Evolutionary conservation across 2,888 invertebrate genomes (phyloP), one percentile per base, ranked within the genome.

Genomic region (Mechanitis mazaeus): DNA sequence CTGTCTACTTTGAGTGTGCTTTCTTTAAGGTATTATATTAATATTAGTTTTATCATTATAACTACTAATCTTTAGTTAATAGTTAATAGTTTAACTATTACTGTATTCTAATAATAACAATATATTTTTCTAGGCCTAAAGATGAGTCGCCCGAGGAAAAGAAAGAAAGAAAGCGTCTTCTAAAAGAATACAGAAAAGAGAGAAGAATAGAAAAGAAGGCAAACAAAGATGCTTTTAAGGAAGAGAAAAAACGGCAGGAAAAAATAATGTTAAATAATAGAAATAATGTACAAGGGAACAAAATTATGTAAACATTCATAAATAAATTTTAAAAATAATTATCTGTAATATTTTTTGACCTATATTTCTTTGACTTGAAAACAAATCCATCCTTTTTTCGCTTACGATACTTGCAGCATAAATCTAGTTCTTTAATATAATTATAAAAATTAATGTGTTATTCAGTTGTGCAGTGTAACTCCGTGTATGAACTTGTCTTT

Each of bases 191-290:
- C 74, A 92, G 95, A 72, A 92, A 86, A 84, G 96, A 96, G 75
- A 92, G 97, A 67, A 91, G 96, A 77, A 76, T 93, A 58, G 97
- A 97, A 78, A 94, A 93, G 83, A 97, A 97, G 79, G 93, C 94
- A 0, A 97, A 97, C 76, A 91, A 92, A 11, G 90, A 93, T 45
- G 96, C 95, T 0, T 97, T 97, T 78, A 96, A 95, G 76, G 95
- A 96, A 71, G 96, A 97, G 75, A 94, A 95, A 84, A 95, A 95
- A 74, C 87, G 93, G 3, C 95, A 96, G 76, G 93, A 94, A 75
- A 95, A 95, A 79, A 94, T 95, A 56, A 85, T 93, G 74, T 81
- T 95, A 66, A 96, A 96, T 79, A 95, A 95, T 73, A 93, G 87
- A 77, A 92, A 92, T 75, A 95, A 95, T 78, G 85, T 94, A 65